phyloP scores from a whole-genome alignment of 2,113 vertebrate species.

The Todiramphus chloris region DNA sequence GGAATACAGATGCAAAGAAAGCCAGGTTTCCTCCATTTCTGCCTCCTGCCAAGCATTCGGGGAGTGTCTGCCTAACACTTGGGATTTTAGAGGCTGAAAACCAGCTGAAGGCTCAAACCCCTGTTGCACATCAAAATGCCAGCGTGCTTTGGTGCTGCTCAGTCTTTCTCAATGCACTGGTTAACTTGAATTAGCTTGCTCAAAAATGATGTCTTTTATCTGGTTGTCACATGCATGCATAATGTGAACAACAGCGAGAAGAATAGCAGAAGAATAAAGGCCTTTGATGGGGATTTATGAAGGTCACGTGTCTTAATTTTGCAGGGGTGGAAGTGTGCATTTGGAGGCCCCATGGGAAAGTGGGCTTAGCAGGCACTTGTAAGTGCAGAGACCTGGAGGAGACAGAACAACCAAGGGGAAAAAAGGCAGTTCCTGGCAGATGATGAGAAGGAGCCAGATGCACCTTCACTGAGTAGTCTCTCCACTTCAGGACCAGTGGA shows the following conservation, averaged over 20 bases:
- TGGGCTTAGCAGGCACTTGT: background rate
- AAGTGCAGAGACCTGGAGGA: background rate
- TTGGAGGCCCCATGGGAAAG: background rate
- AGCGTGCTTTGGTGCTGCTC: constrained; percentile 10
- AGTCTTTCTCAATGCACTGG: constrained; percentile 6
- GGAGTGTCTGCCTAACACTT: constrained; percentile 8
- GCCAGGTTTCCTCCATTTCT: background rate
- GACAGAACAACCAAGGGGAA: background rate
- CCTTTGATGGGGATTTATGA: constrained; percentile 47
- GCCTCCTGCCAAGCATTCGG: background rate
- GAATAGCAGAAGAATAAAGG: constrained; percentile 37
- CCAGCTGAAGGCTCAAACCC: background rate
- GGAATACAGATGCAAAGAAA: background rate
- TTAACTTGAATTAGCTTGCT: constrained; percentile 55
- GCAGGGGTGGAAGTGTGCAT: background rate
- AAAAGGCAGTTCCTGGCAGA: background rate
- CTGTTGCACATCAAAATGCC: constrained; percentile 12
- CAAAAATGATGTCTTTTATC: constrained; percentile 43
- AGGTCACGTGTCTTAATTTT: constrained; percentile 40
- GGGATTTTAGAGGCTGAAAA: background rate
- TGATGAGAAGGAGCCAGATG: background rate
- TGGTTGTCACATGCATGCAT: constrained; percentile 23
- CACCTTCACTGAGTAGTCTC: background rate
- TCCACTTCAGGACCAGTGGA: background rate
- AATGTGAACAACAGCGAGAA: constrained; percentile 29